Conservation (phyloP, 2,113 vertebrate genomes). For the Diglossa brunneiventris region DNA sequence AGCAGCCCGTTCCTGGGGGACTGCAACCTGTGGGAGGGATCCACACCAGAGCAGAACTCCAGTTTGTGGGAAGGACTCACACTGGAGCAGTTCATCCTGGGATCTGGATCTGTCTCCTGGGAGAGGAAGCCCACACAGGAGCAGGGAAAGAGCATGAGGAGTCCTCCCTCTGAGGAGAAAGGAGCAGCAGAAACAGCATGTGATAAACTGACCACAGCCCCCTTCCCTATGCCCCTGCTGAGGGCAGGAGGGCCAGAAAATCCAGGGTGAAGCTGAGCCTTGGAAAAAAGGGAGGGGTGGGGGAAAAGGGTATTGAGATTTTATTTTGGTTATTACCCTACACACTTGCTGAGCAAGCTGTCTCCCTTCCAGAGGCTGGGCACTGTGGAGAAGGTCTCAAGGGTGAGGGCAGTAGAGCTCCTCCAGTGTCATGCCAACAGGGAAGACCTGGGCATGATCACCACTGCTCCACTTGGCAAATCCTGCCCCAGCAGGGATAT, state of each 20-base stretch:
- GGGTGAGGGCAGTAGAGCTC: background rate
- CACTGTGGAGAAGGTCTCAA: background rate
- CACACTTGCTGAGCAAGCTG: background rate
- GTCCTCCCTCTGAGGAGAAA: background rate
- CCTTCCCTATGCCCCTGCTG: background rate
- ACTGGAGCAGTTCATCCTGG: background rate
- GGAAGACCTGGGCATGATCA: background rate
- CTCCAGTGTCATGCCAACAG: background rate
- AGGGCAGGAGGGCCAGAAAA: background rate
- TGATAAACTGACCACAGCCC: background rate
- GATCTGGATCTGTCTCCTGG: background rate
- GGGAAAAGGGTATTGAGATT: background rate
- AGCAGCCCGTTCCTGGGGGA: background rate
- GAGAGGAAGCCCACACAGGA: background rate
- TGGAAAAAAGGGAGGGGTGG: background rate
- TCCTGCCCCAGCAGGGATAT: background rate
- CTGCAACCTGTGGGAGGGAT: rapidly evolving
- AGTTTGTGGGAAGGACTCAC: background rate
- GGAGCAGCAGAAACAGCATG: too few relatives aligned
- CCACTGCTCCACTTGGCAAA: background rate
- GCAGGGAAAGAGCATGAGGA: background rate
- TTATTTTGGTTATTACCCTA: background rate
- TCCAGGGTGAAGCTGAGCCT: background rate
- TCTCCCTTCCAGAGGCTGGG: background rate
- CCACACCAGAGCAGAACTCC: background rate